Base-by-base conservation (phyloP, 2,113 vertebrate species). In the Acrocephalus arundinaceus region DNA sequence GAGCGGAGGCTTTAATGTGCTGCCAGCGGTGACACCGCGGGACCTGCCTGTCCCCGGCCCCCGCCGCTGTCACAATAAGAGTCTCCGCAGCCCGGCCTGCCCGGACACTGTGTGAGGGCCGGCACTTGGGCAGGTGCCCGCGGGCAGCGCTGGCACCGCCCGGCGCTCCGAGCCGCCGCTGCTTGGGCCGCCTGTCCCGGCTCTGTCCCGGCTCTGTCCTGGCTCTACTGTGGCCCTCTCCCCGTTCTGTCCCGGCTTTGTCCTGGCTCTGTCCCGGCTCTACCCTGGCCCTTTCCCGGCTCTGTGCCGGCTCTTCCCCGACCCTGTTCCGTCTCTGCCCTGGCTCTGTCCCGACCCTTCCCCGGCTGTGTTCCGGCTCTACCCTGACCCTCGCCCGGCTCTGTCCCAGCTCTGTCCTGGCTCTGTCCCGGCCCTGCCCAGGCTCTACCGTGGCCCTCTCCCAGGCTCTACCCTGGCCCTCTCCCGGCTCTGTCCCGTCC, bases 41-140 rank as follows among this genome's bases (percentile, higher is more conserved):
- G 92, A 0, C 70, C 94, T 43, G 95, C 94, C 83, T 77, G 96
- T 59, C 97, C 84, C 88, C 96, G 81, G 90, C 87, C 92, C 94
- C 76, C 96, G 41, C 96, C 91, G 86, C 89, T 95, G 83, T 97
- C 98, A 98, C 88, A 98, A 97, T 98, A 98, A 98, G 95, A 98
- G 98, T 98, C 97, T 92, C 92, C 3, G 11, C 37, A 19, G 73
- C 73, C 59, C 89, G 66, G 52, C 10, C 37, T 15, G 73, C 73
- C 59, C 89, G 66, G 52, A 7, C 46, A 4, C 52, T 1, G 45
- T 0, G 45, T 0, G 5, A 39, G 48, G 87, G 37, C 58, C 41
- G 41, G 37, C 8, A 0, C 55, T 88, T 80, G 24, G 83, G 80
- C 89, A 89, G 87, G 65, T 74, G 93, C 63, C 93, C 17, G 28